Percentiles rank a stretch among this genome's conserved stretches.
These are phyloP conservation scores for Ips nitidus DNA, from an alignment of 1,140 invertebrate species.

Conservation along the genomic window DNA sequence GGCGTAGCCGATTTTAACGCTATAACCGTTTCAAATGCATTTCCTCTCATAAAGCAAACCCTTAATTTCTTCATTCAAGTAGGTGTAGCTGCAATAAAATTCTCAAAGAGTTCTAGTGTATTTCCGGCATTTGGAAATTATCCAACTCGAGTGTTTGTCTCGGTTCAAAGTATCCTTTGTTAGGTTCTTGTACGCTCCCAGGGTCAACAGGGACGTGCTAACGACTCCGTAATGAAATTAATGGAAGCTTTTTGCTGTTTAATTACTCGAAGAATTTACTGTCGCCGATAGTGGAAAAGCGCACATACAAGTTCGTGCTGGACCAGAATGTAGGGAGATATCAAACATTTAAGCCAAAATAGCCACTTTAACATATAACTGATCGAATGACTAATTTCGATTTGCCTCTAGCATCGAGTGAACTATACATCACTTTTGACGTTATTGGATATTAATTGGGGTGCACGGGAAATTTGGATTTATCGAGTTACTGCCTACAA, in stretches of 20 bases:
- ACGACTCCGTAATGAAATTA: constrained; percentile 6
- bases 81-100: constrained; percentile 7
- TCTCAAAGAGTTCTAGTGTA: constrained; percentile 10
- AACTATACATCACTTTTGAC: not conserved
- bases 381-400: not conserved
- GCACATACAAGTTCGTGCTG: no score
- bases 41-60: not conserved
- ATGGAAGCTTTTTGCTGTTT: constrained; percentile 1
- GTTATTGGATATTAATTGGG: not conserved
- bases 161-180: constrained; percentile 26
- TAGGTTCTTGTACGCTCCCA: constrained; percentile 25
- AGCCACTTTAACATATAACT: not conserved
- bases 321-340: not conserved
- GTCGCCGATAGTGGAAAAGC: no score
- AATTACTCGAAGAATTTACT: not conserved
- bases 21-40: no score
- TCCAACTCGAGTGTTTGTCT: constrained; percentile 8
- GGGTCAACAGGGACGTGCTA: constrained; percentile 19
- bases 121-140: constrained; percentile 24
- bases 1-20: no score
- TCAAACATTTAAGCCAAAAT: not conserved
- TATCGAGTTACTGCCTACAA: not conserved
- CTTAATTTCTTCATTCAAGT: constrained; percentile 9
- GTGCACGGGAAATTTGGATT: not conserved
- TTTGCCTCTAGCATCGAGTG: not conserved